Evolutionary conservation across 1,140 invertebrate species (phyloP), one percentile per base, ranked within the genome.

Genomic region (Pseudomyrmex sp.): DNA sequence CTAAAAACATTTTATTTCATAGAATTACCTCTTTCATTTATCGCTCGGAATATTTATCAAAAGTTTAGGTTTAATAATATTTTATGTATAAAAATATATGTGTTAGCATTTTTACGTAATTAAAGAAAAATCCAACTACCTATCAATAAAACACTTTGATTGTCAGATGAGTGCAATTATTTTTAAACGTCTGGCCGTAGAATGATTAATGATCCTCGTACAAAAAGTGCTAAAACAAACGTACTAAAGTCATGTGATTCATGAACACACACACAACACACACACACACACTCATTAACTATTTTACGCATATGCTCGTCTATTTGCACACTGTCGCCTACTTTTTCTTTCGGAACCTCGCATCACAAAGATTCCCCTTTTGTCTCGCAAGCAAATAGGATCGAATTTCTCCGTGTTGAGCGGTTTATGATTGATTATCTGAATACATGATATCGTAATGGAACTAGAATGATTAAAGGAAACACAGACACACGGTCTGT

Each of bases 401-500:
- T 93, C 91, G 58, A 75, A 86, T 93, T 90, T 90, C 92, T 85
- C 0, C 35, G 70, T 85, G 86, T 89, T 91, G 82, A 90, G 83
- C 79, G 66, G 68, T 59, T 63, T 35, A 56, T 93, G 92, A 93
- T 93, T 92, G 91, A 93, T 93, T 87, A 88, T 80, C 83, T 85
- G 87, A 91, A 91, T 91, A 91, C 63, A 89, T 75, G 79, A 83
- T 69, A 82, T 66, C 83, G 83, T 92, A 92, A 93, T 92, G 90
- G 89, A 88, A 59, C 82, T 80, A 44, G 84, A 69, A 85, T 82
- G 63, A 79, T 83, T 72, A 59, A 2, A 20, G 52, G 61, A 18
- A 18, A 26, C 50, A 69, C 13, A 48, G 35, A 59, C 73, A 52
- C 68, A 50, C 10, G 52, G 58, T 72, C 18, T 62, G 75, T 52